Conservation (phyloP, 2,888 invertebrate genomes). For the Hedychridium roseum region DNA sequence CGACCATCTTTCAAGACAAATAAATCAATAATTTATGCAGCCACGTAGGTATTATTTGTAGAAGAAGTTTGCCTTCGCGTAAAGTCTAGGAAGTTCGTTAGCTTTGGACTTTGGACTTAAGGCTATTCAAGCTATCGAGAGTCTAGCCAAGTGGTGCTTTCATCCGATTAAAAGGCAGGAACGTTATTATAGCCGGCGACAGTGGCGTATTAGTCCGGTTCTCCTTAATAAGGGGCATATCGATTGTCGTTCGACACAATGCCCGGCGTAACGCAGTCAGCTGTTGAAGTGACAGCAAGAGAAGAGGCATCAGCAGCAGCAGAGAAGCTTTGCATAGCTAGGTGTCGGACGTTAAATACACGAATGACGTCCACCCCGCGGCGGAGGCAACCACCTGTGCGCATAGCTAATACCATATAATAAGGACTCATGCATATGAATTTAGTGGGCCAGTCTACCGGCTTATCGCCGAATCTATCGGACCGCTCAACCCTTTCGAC, state of each 20-base stretch:
- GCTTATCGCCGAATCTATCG: slow-evolving; percentile 56
- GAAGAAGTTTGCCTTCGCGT: too few relatives aligned
- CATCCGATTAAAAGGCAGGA: too few relatives aligned
- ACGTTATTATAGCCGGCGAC: too few relatives aligned
- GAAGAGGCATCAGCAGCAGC: slow-evolving; percentile 9
- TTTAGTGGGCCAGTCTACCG: slow-evolving; percentile 50
- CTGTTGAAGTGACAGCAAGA: background rate
- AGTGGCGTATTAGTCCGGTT: too few relatives aligned
- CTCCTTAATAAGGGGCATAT: too few relatives aligned
- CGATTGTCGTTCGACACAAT: slow-evolving; percentile 25
- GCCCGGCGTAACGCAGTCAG: slow-evolving; percentile 23
- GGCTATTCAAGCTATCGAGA: too few relatives aligned
- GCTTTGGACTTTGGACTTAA: too few relatives aligned
- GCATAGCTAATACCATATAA: slow-evolving; percentile 62
- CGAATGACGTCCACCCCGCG: slow-evolving; percentile 36
- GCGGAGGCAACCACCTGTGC: slow-evolving; percentile 60
- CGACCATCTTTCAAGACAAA: too few relatives aligned
- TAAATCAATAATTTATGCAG: too few relatives aligned
- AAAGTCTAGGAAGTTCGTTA: too few relatives aligned
- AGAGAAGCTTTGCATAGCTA: slow-evolving; percentile 39
- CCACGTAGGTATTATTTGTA: too few relatives aligned
- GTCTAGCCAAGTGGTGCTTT: too few relatives aligned
- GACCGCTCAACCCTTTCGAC: slow-evolving; percentile 46
- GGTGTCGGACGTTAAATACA: slow-evolving; percentile 49
- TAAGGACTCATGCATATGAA: slow-evolving; percentile 61